phyloP scores from a whole-genome alignment of 2,888 invertebrate genomes.

The Sesia bembeciformis region DNA sequence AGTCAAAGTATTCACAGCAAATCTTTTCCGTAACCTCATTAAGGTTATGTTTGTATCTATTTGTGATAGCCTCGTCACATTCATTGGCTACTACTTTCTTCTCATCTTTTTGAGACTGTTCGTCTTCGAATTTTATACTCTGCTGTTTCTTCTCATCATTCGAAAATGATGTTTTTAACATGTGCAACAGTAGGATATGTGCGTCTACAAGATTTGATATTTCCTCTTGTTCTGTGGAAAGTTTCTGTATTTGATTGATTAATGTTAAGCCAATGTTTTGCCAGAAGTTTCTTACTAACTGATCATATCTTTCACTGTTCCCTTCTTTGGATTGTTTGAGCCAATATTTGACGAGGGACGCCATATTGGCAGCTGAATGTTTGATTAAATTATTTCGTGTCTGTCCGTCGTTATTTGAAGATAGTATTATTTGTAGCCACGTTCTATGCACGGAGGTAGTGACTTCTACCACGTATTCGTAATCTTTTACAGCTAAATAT shows the following conservation, averaged over 20 bases:
- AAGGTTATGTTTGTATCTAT: background rate
- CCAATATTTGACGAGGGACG: constrained; percentile 29
- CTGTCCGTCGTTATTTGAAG: too few relatives aligned
- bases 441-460: too few relatives aligned
- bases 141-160: constrained; percentile 30
- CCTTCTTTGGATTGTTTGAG: constrained; percentile 30
- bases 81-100: too few relatives aligned
- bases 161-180: constrained; percentile 28
- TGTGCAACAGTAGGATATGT: constrained; percentile 36
- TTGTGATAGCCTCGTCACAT: background rate
- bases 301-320: constrained; percentile 30
- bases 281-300: constrained; percentile 49
- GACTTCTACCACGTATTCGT: too few relatives aligned
- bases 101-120: constrained; percentile 4
- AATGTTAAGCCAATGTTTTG: constrained; percentile 42
- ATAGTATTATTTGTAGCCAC: too few relatives aligned
- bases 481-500: too few relatives aligned
- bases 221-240: background rate
- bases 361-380: too few relatives aligned
- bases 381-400: too few relatives aligned
- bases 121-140: constrained; percentile 36
- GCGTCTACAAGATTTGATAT: constrained; percentile 34
- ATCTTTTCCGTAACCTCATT: background rate
- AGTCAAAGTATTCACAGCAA: background rate
- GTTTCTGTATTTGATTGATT: constrained; percentile 1